These are phyloP conservation scores for Acanthosepion pharaonis DNA, from an alignment of 2,888 invertebrate species.

Conservation along the genomic window DNA sequence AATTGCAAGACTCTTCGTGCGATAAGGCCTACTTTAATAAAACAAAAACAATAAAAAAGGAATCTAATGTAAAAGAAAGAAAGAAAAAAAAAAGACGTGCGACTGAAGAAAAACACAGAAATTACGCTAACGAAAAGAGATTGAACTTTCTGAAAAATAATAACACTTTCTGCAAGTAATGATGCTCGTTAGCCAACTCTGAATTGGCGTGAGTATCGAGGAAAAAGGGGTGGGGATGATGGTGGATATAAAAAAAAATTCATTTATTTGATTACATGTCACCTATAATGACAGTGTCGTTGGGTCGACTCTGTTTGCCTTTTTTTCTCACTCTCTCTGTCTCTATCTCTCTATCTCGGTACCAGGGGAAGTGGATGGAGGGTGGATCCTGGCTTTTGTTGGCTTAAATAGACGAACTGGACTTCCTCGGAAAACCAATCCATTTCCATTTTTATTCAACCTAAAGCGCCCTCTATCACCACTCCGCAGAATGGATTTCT, in stretches of 20 bases:
- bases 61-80: background rate
- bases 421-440: too few species aligned
- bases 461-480: too few species aligned
- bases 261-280: constrained; percentile 33
- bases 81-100: background rate
- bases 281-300: constrained; percentile 12
- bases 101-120: background rate
- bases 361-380: background rate
- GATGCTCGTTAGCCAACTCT: too few species aligned
- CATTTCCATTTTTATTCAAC: too few species aligned
- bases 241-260: background rate
- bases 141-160: background rate
- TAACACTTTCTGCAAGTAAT: background rate
- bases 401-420: too few species aligned
- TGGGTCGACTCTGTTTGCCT: constrained; percentile 7
- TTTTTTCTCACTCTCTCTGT: too few species aligned
- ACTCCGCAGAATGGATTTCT: too few species aligned
- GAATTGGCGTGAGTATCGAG: background rate
- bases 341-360: background rate
- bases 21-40: constrained; percentile 18
- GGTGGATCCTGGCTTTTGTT: too few species aligned
- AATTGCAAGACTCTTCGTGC: constrained; percentile 33
- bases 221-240: background rate
- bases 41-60: background rate
- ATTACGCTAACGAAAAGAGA: constrained; percentile 33